phyloP scores from a whole-genome alignment of 2,797 vertebrate genomes.

The Siniperca undulata region DNA sequence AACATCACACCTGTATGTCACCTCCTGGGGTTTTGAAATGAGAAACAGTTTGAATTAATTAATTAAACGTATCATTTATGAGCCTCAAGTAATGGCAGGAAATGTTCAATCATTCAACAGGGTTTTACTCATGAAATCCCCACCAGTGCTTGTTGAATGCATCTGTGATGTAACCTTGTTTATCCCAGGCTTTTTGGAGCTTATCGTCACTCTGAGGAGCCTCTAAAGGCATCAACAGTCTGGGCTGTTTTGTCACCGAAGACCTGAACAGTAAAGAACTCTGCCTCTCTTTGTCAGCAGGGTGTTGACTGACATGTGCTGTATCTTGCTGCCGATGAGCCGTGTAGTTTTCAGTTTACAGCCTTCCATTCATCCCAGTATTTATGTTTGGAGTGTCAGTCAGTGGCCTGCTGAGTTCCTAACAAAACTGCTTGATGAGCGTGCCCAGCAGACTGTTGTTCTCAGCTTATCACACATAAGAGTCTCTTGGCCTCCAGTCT shows the following conservation, averaged over 20 bases:
- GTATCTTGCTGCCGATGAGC: slow-evolving; percentile 27
- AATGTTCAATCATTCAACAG: slow-evolving; percentile 28
- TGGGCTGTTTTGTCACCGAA: slow-evolving; percentile 47
- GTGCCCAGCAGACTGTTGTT: slow-evolving; percentile 33
- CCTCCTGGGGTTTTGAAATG: slow-evolving; percentile 1
- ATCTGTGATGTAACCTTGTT: slow-evolving; percentile 55
- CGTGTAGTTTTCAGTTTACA: slow-evolving; percentile 33
- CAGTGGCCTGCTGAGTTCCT: slow-evolving; percentile 23
- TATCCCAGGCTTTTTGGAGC: slow-evolving; percentile 45
- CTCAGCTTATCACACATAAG: slow-evolving; percentile 27
- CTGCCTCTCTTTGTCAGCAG: slow-evolving; percentile 35
- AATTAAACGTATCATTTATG: slow-evolving; percentile 34
- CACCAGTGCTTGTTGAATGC: slow-evolving; percentile 15
- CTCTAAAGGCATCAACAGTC: slow-evolving; percentile 34
- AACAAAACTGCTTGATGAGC: slow-evolving; percentile 34
- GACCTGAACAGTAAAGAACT: slow-evolving; percentile 22
- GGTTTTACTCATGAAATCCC: slow-evolving; percentile 38
- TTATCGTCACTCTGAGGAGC: slow-evolving; percentile 31
- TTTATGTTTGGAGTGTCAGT: slow-evolving; percentile 39
- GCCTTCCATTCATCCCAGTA: slow-evolving; percentile 18
- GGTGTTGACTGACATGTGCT: slow-evolving; percentile 43
- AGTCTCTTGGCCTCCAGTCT: slow-evolving; percentile 42
- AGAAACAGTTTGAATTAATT: slow-evolving; percentile 23
- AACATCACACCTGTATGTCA: slow-evolving; percentile 3
- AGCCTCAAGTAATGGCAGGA: slow-evolving; percentile 19